Percentiles rank a stretch among this genome's conserved stretches.
These are phyloP conservation scores for Acanthacorydalis orientalis DNA, from an alignment of 2,888 invertebrate genomes.

Conservation along the genomic window DNA sequence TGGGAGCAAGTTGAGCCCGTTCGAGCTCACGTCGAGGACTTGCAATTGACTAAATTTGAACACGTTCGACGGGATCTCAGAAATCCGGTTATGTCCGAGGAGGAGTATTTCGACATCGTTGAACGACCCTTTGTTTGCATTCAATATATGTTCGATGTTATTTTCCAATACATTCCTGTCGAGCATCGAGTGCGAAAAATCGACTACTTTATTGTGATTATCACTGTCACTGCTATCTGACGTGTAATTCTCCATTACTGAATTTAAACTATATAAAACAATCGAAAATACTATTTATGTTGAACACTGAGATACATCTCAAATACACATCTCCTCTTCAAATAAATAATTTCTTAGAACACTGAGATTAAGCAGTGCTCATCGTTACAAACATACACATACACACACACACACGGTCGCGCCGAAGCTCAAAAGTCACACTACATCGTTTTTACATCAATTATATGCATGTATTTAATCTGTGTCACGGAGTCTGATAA, in stretches of 20 bases:
- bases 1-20: constrained; percentile 59
- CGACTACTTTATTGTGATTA: constrained; percentile 51
- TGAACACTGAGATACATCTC: too few species aligned
- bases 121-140: constrained; percentile 37
- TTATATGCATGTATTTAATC: too few species aligned
- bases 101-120: constrained; percentile 55
- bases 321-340: too few species aligned
- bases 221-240: constrained; percentile 75
- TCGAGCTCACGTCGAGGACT: constrained; percentile 75
- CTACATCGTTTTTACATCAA: too few species aligned
- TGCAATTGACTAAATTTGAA: constrained; percentile 56
- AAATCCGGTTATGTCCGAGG: constrained; percentile 74
- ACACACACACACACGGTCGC: too few species aligned
- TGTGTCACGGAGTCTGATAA: too few species aligned
- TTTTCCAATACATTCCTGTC: constrained; percentile 40
- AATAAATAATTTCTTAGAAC: too few species aligned
- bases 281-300: too few species aligned
- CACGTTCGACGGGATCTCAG: constrained; percentile 42
- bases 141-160: constrained; percentile 41
- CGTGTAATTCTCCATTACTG: constrained; percentile 58
- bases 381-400: too few species aligned
- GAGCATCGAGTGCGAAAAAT: constrained; percentile 44
- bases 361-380: too few species aligned
- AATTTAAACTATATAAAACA: too few species aligned
- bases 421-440: too few species aligned